These are phyloP conservation scores for Crotalus viridis DNA, from an alignment of 2,113 vertebrate species.

Conservation along the genomic window DNA sequence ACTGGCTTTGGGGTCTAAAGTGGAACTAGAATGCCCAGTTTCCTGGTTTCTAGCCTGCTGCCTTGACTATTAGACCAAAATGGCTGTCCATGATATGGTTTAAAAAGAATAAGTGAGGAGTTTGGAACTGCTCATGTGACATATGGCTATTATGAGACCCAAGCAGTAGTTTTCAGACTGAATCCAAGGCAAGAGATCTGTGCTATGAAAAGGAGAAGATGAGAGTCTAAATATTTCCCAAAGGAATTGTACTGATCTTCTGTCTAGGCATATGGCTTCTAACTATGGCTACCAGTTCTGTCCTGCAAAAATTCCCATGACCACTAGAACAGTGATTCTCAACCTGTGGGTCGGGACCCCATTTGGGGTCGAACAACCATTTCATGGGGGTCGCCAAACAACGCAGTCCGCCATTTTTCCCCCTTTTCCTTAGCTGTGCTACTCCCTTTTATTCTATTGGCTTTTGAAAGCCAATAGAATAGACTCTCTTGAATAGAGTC, in stretches of 20 bases:
- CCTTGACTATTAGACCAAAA: no score
- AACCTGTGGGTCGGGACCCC: no score
- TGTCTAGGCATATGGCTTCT: conserved; percentile 77
- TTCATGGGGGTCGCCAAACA: no score
- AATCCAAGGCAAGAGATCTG: conserved; percentile 75
- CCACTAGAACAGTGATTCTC: background rate
- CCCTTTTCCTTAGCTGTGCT: no score
- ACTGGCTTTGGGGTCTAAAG: no score
- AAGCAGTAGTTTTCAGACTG: conserved; percentile 74
- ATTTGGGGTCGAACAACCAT: no score
- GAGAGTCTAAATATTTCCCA: conserved; percentile 75
- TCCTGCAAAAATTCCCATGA: background rate
- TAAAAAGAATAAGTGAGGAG: conserved; percentile 71
- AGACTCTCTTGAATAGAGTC: no score
- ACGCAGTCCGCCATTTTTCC: no score
- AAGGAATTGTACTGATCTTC: conserved; percentile 75
- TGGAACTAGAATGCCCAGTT: no score
- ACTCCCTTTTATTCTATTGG: no score
- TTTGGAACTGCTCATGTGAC: conserved; percentile 72
- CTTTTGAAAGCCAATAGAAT: no score
- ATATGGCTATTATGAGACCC: conserved; percentile 73
- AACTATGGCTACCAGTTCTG: conserved; percentile 59
- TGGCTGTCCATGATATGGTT: conserved; percentile 56
- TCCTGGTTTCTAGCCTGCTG: no score
- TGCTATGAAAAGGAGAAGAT: conserved; percentile 67